phyloP scores from a whole-genome alignment of 2,888 invertebrate genomes.

The Drosophila testacea region DNA sequence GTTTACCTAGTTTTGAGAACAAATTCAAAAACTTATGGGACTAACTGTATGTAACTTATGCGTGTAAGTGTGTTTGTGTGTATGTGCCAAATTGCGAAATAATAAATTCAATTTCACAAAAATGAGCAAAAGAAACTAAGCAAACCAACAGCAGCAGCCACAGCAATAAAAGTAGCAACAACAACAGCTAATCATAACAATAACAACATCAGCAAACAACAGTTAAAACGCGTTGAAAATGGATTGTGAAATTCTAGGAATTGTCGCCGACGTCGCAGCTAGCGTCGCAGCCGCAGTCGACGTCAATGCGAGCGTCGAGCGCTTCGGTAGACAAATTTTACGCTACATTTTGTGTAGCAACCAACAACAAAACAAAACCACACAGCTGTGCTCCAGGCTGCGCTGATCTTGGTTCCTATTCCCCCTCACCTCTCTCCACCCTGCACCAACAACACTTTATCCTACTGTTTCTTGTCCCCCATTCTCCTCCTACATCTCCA shows the following conservation, averaged over 20 bases:
- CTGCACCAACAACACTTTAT: not conserved
- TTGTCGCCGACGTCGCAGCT: conserved; percentile 35
- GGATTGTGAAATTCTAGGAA: conserved; percentile 75
- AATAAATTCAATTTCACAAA: conserved; percentile 78
- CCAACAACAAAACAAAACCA: conserved; percentile 24
- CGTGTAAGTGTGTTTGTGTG: conserved; percentile 18
- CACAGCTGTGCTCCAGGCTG: conserved; percentile 46
- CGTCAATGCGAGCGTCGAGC: conserved; percentile 11
- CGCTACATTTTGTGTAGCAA: conserved; percentile 52
- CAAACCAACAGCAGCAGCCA: conserved; percentile 37
- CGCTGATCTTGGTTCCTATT: conserved; percentile 31
- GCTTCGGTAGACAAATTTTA: conserved; percentile 53
- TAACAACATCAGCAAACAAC: conserved; percentile 38
- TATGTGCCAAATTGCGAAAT: conserved; percentile 65
- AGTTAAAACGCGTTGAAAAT: conserved; percentile 53
- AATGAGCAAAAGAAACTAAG: conserved; percentile 52
- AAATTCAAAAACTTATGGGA: too few species aligned
- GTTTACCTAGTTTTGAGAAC: too few species aligned
- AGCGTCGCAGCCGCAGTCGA: conserved; percentile 21
- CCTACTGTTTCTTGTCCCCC: conserved; percentile 13
- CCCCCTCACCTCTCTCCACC: not conserved
- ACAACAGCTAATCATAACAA: conserved; percentile 16
- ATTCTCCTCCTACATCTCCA: conserved; percentile 8
- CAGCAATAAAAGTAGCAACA: conserved; percentile 19
- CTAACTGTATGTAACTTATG: conserved; percentile 4